Evolutionary conservation across 2,888 invertebrate species (phyloP).

Genomic region (Antheraea assamensis): DNA sequence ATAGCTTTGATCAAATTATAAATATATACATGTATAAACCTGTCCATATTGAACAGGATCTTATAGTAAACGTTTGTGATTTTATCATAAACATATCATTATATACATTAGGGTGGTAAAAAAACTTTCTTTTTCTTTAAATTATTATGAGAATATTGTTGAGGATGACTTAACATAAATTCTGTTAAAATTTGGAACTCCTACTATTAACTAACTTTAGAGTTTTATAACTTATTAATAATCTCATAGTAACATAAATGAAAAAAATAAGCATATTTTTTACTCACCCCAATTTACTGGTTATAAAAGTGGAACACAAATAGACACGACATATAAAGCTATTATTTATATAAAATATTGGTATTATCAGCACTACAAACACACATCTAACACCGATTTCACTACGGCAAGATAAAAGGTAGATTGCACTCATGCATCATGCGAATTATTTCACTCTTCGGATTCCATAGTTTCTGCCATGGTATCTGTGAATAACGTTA

Average conservation of each 20-base stretch:
- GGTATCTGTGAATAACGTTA: slow-evolving; percentile 53
- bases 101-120: too few relatives aligned
- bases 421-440: slow-evolving; percentile 41
- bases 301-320: not conserved
- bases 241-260: too few relatives aligned
- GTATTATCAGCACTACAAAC: slow-evolving; percentile 16
- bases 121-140: too few relatives aligned
- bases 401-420: slow-evolving; percentile 33
- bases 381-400: slow-evolving; percentile 43
- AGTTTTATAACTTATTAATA: too few relatives aligned
- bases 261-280: too few relatives aligned
- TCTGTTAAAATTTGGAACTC: too few relatives aligned
- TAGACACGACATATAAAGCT: not conserved
- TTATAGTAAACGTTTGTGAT: not conserved
- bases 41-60: not conserved
- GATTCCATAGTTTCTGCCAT: slow-evolving; percentile 32
- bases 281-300: not conserved
- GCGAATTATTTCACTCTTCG: slow-evolving; percentile 44
- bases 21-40: not conserved
- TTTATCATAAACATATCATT: not conserved
- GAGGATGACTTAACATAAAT: too few relatives aligned
- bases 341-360: not conserved
- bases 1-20: not conserved
- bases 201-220: too few relatives aligned
- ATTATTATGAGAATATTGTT: too few relatives aligned